A percentile compares a stretch with the other conserved stretches of the same genome.
Conservation (phyloP, 2,797 vertebrate genomes). For the Rhincodon typus region DNA sequence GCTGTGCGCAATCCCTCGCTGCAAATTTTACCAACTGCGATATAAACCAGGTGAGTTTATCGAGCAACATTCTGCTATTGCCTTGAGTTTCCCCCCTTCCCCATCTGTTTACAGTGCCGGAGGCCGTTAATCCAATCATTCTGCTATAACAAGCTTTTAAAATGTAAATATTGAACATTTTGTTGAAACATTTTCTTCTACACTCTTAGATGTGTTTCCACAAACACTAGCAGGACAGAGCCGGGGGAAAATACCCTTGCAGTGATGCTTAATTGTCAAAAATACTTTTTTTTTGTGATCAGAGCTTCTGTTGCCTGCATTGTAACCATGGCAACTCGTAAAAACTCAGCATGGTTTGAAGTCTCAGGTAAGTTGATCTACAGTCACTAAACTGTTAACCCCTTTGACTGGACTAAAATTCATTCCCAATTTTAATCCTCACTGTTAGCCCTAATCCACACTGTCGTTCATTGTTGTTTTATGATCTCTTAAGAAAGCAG, state of each 20-base stretch:
- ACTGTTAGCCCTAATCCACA: neutral
- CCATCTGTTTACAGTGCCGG: neutral
- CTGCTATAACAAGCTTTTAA: neutral
- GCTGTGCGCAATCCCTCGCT: neutral
- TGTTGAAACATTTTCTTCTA: neutral
- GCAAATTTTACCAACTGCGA: neutral
- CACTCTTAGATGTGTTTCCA: neutral
- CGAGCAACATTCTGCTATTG: no score
- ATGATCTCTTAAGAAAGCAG: no score
- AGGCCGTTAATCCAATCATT: neutral
- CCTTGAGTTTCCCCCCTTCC: neutral
- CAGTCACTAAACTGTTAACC: neutral
- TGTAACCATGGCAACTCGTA: neutral
- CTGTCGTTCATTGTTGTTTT: neutral
- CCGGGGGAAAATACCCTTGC: neutral
- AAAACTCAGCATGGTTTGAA: neutral
- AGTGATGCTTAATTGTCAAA: neutral
- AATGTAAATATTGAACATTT: neutral
- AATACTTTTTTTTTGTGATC: neutral
- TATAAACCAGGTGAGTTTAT: constrained; percentile 8
- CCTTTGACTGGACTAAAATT: no score
- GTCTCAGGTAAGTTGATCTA: neutral
- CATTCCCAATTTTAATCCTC: neutral
- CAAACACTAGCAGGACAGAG: neutral
- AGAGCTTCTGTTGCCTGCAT: neutral